phyloP scores from a whole-genome alignment of 1,140 invertebrate species.

The Aphaenogaster rudis region DNA sequence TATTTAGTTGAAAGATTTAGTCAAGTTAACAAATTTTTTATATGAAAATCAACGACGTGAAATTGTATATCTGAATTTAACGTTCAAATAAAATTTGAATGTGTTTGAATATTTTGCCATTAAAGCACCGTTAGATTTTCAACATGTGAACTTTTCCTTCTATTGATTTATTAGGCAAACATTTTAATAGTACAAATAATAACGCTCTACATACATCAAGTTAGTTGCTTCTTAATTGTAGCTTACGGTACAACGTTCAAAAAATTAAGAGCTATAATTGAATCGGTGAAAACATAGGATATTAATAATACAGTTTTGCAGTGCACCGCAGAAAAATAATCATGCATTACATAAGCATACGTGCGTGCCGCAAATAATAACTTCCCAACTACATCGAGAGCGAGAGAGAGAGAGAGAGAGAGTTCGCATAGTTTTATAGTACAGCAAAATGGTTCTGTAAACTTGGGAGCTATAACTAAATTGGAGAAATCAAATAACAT shows the following conservation, averaged over 20 bases:
- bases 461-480: background rate
- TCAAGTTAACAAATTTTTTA: too few species aligned
- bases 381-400: background rate
- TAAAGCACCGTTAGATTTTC: background rate
- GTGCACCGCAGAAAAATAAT: background rate
- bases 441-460: background rate
- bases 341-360: conserved; percentile 25
- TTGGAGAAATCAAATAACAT: conserved; percentile 37
- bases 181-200: background rate
- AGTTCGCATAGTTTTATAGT: conserved; percentile 9
- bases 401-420: too few species aligned
- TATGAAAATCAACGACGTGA: background rate
- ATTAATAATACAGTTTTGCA: conserved; percentile 23
- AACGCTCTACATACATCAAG: background rate
- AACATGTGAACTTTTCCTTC: background rate
- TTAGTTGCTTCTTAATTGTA: background rate
- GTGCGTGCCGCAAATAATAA: conserved; percentile 39
- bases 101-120: background rate
- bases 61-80: background rate
- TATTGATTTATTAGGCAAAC: background rate
- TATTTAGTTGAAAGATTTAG: too few species aligned
- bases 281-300: background rate
- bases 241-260: background rate
- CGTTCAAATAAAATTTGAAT: background rate
- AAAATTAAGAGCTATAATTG: conserved; percentile 8